Evolutionary conservation across 2,888 invertebrate species (phyloP), one percentile per base, ranked within the genome.

Genomic region (Linnaemya tessellans): DNA sequence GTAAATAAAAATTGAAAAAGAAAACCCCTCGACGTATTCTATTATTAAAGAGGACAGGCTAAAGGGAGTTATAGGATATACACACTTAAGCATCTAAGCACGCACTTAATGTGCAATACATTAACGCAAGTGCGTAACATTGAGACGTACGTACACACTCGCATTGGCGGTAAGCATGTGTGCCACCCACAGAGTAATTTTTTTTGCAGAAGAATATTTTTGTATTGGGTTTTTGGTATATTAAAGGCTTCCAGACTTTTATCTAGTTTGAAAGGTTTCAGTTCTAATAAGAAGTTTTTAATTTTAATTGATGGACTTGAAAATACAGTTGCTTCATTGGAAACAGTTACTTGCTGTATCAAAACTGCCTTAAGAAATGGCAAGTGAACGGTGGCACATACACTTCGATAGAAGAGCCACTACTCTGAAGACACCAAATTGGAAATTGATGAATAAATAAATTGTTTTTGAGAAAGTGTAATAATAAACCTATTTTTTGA

Each of bases 21-120:
- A 43, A 46, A 30, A 20, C 15, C 11, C 35, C n/a, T n/a, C 11
- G 18, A 49, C 51, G 46, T 62, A 25, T 46, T 79, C 46, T 30
- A 51, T 25, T 65, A 56, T 67, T 5, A 5, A 56, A 68, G 11
- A 43, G 11, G 30, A 67, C 10, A 18, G 68, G 54, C 10, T 18
- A 22, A 58, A 41, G 49, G 54, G 30, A 51, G 62, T 18, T 73
- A 18, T 49, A 56, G 68, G 46, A 74, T 62, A 64, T 30, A 30
- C 30, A 30, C 62, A 80, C 77, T 84, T 77, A 60, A 80, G 60
- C 60, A 77, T 43, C 75, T 71, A 71, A 80, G 75, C 77, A 77
- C 77, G 80, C 80, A 78, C 75, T 84, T 73, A 78, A 54, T 67
- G 54, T 22, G 30, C 30, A 58, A 58, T 5, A 51, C 25, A 67